Percentiles rank a stretch among this genome's conserved stretches.
Conservation (phyloP, 2,888 invertebrate genomes). For the Isoperla grammatica region DNA sequence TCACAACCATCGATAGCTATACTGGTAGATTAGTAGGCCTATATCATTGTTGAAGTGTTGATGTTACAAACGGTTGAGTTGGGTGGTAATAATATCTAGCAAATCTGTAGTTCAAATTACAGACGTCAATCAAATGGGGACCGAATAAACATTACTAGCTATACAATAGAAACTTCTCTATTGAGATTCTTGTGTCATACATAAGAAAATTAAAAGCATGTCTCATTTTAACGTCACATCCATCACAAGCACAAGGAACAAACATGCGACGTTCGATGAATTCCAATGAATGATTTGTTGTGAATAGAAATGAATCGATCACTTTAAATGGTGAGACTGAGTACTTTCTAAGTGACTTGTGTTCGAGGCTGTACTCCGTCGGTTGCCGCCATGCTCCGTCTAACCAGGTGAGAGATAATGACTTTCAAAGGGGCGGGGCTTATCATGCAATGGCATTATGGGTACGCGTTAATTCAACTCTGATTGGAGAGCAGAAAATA, state of each 20-base stretch:
- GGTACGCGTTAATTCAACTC: constrained; percentile 20
- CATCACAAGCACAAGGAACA: constrained; percentile 6
- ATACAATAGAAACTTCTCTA: background rate
- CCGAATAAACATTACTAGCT: no score
- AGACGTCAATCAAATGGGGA: no score
- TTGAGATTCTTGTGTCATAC: constrained; percentile 5
- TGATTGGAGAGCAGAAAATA: constrained; percentile 20
- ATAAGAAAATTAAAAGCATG: constrained; percentile 10
- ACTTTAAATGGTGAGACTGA: constrained; percentile 8
- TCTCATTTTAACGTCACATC: constrained; percentile 4
- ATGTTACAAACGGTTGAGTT: no score
- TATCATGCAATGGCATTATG: constrained; percentile 26
- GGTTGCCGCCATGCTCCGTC: constrained; percentile 16
- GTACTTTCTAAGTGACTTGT: background rate
- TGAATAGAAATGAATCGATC: constrained; percentile 13
- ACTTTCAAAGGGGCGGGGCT: constrained; percentile 22
- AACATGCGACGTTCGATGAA: background rate
- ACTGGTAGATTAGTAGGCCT: no score
- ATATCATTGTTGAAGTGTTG: no score
- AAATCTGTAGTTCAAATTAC: no score
- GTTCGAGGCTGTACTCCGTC: background rate
- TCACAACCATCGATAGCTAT: no score
- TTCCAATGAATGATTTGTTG: constrained; percentile 5
- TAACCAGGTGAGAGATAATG: constrained; percentile 28
- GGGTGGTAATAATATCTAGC: no score